phyloP scores from a whole-genome alignment of 2,797 vertebrate genomes.

The Octomys mimax region DNA sequence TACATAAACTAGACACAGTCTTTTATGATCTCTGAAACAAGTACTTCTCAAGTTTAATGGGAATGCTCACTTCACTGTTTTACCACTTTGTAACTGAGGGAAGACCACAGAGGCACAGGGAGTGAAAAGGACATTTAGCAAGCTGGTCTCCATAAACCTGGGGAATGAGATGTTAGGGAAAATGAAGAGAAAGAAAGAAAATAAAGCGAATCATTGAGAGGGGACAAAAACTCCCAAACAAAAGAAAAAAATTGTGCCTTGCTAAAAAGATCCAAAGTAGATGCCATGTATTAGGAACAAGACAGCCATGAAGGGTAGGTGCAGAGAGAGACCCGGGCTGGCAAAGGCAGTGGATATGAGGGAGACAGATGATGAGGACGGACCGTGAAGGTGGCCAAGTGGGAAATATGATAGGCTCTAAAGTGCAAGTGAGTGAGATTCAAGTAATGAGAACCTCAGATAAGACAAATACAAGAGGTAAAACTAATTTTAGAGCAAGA shows the following conservation, averaged over 20 bases:
- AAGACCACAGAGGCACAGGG: not conserved
- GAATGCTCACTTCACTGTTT: not conserved
- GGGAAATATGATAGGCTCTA: slow-evolving; percentile 58
- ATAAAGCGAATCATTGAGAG: slow-evolving; percentile 4
- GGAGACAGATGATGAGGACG: not conserved
- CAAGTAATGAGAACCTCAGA: slow-evolving; percentile 42
- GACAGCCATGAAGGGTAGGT: slow-evolving; percentile 50
- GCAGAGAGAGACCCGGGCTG: not conserved
- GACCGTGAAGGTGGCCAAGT: not conserved
- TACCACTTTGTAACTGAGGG: not conserved
- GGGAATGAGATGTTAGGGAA: slow-evolving; percentile 44
- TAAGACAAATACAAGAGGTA: slow-evolving; percentile 66
- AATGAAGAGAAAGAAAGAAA: slow-evolving; percentile 6
- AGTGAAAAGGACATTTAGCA: slow-evolving; percentile 34
- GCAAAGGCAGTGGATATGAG: not conserved
- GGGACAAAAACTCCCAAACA: slow-evolving; percentile 3
- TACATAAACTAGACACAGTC: not conserved
- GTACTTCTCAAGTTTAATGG: not conserved
- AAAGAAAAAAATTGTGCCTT: not conserved
- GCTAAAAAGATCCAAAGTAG: slow-evolving; percentile 44
- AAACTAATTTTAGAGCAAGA: slow-evolving; percentile 57
- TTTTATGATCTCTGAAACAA: not conserved
- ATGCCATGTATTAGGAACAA: not conserved
- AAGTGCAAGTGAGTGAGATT: slow-evolving; percentile 12
- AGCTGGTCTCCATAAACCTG: not conserved